These are phyloP conservation scores for Phoeniculus purpureus DNA, from an alignment of 2,797 vertebrate genomes.

Conservation along the genomic window DNA sequence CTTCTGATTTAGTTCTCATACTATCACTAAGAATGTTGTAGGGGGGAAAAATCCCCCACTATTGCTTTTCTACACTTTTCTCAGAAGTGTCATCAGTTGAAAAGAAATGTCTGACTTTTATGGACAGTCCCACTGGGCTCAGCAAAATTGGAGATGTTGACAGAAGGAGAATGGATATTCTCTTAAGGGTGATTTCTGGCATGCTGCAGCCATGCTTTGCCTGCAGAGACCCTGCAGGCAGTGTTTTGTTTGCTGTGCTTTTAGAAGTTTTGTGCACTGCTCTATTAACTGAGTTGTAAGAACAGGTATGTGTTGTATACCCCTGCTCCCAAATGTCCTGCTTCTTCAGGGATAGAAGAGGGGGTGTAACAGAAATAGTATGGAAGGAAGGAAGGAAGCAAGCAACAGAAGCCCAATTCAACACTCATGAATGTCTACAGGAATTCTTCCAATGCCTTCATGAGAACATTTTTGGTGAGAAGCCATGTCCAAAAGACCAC, in stretches of 20 bases:
- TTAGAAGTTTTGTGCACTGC: neutral
- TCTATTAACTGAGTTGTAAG: neutral
- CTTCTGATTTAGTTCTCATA: neutral
- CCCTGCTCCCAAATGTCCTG: neutral
- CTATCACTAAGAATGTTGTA: neutral
- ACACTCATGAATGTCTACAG: neutral
- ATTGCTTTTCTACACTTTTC: neutral
- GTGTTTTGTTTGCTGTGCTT: neutral
- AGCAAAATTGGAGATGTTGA: neutral
- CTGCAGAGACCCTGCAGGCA: neutral
- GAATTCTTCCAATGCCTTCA: neutral
- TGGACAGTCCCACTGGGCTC: neutral
- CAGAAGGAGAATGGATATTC: neutral
- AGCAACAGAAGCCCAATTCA: slow-evolving; percentile 20
- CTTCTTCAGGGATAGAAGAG: neutral
- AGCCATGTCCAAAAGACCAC: neutral
- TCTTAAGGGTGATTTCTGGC: neutral
- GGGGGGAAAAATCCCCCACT: neutral
- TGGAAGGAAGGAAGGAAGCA: slow-evolving; percentile 46
- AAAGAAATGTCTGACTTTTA: neutral
- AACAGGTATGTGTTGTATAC: neutral
- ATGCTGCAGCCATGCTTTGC: neutral
- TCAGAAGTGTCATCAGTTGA: neutral
- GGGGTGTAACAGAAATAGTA: neutral
- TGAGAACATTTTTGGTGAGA: slow-evolving; percentile 23